Evolutionary conservation across 2,797 vertebrate species (phyloP).

Genomic region (Darevskia nairensis): DNA sequence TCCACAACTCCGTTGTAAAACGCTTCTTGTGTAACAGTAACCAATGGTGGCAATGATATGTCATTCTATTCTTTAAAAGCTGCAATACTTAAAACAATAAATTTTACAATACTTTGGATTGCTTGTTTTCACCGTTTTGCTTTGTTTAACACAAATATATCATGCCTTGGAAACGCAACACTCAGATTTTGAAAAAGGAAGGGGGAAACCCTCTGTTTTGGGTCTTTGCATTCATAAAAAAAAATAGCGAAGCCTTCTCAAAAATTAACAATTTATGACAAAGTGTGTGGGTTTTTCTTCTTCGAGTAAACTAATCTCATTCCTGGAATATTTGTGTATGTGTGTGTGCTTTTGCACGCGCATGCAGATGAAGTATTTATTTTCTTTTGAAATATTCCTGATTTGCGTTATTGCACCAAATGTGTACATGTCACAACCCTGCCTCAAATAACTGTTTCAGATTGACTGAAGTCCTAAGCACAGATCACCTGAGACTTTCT

Average conservation of each 20-base stretch:
- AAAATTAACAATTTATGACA: constrained; percentile 22
- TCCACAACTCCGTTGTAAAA: constrained; percentile 76
- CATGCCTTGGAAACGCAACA: neutral
- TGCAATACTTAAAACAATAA: constrained; percentile 85
- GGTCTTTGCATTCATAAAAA: neutral
- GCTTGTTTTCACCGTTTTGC: constrained; percentile 66
- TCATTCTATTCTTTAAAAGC: constrained; percentile 75
- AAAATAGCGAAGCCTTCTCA: constrained; percentile 33
- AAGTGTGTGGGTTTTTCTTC: neutral
- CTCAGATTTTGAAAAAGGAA: neutral
- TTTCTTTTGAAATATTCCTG: constrained; percentile 42
- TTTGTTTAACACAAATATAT: constrained; percentile 49
- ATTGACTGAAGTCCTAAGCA: constrained; percentile 64
- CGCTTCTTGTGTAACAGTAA: constrained; percentile 80
- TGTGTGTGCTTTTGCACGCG: constrained; percentile 20
- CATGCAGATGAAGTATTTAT: constrained; percentile 10
- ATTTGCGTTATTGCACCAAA: constrained; percentile 41
- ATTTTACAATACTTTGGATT: constrained; percentile 83
- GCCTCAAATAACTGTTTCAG: constrained; percentile 23
- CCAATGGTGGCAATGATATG: constrained; percentile 77
- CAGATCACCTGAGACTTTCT: constrained; percentile 48
- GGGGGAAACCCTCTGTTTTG: neutral
- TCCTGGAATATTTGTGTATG: constrained; percentile 44
- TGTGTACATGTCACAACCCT: constrained; percentile 23
- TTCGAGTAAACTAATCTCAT: constrained; percentile 37